Evolutionary conservation across 1,140 invertebrate genomes (phyloP), one percentile per base, ranked within the genome.

Genomic region (Solen grandis): DNA sequence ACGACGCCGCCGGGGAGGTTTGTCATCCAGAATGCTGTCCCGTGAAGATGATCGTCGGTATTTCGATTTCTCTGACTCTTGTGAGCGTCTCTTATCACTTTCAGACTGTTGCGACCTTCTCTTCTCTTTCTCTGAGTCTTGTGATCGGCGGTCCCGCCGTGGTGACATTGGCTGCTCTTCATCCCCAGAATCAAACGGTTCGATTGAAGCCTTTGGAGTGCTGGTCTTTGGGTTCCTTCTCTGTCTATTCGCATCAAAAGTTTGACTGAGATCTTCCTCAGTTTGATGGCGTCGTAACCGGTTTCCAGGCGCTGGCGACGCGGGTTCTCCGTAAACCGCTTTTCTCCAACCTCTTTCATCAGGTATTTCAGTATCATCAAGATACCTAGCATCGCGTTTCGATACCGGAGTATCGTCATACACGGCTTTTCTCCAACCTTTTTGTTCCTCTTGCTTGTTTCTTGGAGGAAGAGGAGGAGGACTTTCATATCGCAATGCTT

Each of bases 261-360:
- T 70, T 22, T 73, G 63, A 52, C 77, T 72, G n/a, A 70, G 60
- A 50, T 76, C 73, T 13, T 84, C 84, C 46, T 63, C 84, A 36
- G 35, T 72, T 68, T 72, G 74, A 31, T 52, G 74, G 22, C 60
- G 76, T 41, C 70, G 57, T 25, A 65, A 36, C 19, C 70, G 52
- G 50, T 70, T 36, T 55, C 55, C 36, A 25, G 38, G 35, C 38
- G 77, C 62, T 1, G 66, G 66, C n/a, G 78, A 41, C n/a, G 85
- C 54, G 5, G 84, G 66, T 19, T 90, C 88, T 3, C 89, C 90
- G 70, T 91, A 91, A 16, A 91, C 90, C 14, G 86, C 81, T 55
- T 91, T 86, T 38, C 90, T 69, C 90, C 90, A 91, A 2, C 86
- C 87, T 66, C 77, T 85, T 55, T 90, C 89, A 25, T 75, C 77